Base-by-base conservation (phyloP, 2,113 vertebrate genomes). In the Cynopterus brachyotis region DNA sequence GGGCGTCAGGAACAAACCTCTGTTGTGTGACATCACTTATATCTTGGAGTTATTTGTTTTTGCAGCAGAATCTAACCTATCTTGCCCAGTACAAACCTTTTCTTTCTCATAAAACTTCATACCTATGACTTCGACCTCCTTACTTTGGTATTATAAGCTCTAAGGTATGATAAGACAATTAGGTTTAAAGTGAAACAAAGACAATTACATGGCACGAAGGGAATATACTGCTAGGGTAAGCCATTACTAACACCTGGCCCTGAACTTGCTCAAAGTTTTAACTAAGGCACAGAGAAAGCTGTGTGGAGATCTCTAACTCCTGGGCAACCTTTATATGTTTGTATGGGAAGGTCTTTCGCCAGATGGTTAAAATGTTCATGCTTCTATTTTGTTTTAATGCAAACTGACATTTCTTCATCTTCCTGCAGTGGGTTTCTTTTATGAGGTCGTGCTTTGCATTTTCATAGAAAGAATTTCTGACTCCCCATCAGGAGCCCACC, bases 401-500 rank as follows among this genome's bases (percentile, higher is more conserved):
- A 96, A 97, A 91, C 95, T 98, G 96, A 82, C 95, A 95, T 89
- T 97, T 97, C 87, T 86, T 13, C 95, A 6, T 94, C 2, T 2
- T 95, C 67, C 82, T 3, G 84, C 50, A 67, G 97, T 98, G 98
- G 98, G 97, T 98, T 98, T 98, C 92, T 94, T 94, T 96, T 96
- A 93, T 69, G 98, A 97, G 97, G 97, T 97, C 75, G 93, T 97
- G 79, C 95, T 98, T 97, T 98, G 94, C 90, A 60, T 98, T 96
- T 98, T 97, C 98, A 84, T 95, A 89, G 98, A 98, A 98, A 97
- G 98, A 98, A 97, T 50, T 45, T 96, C 50, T 87, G 40, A 66
- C 10, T 81, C 87, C 91, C 66, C 40, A n/a, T 28, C 0, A 22
- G 83, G 35, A 98, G 98, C 98, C 99, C 98, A 99, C 99, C 98